Conservation (phyloP, 2,113 vertebrate species). For the Brienomyrus brachyistius region DNA sequence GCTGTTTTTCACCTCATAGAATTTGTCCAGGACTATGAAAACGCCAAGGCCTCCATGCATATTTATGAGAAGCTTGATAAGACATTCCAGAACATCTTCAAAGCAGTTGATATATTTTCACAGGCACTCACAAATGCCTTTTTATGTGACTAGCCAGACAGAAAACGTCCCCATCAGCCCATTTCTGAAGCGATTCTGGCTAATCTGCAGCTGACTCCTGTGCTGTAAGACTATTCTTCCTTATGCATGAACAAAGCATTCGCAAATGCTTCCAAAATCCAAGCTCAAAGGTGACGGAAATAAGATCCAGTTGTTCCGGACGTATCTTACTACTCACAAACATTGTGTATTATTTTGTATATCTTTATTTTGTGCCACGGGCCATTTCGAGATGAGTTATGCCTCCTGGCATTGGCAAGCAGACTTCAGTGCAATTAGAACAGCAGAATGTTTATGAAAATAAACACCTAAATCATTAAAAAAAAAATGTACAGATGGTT, state of each 20-base stretch:
- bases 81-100: not conserved
- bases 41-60: not conserved
- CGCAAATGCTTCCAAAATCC: conserved; percentile 22
- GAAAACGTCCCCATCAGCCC: not conserved
- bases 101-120: not conserved
- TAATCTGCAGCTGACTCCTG: not conserved
- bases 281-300: conserved; percentile 49
- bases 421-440: conserved; percentile 38
- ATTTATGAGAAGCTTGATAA: not conserved
- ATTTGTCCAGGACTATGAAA: not conserved
- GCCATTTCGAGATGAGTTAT: conserved; percentile 33
- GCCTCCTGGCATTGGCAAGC: conserved; percentile 29
- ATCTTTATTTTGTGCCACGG: conserved; percentile 46
- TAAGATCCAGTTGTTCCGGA: conserved; percentile 47
- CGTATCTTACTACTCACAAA: conserved; percentile 39
- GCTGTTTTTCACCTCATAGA: not conserved
- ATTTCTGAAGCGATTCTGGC: not conserved
- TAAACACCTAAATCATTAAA: conserved; percentile 14
- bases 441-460: conserved; percentile 30
- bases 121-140: not conserved
- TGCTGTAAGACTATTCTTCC: not conserved
- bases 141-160: not conserved
- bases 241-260: conserved; percentile 11
- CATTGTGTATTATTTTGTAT: conserved; percentile 37
- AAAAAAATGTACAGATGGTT: not conserved